phyloP scores from a whole-genome alignment of 2,888 invertebrate genomes.

The Chymomyza fuscimana region DNA sequence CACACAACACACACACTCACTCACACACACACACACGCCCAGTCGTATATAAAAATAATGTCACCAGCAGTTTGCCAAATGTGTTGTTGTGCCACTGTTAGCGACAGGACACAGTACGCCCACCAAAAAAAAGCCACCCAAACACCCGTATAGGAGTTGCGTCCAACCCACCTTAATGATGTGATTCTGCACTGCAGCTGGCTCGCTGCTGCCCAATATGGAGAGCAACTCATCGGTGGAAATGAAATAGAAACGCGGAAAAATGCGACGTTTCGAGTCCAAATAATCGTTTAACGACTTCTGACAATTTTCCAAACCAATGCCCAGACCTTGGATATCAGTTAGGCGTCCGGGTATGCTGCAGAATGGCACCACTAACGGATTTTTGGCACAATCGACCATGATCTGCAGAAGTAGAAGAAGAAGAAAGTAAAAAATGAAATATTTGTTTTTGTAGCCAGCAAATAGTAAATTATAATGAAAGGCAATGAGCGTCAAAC shows the following conservation, averaged over 20 bases:
- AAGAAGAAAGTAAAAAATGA: constrained; percentile 2
- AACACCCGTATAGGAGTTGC: constrained; percentile 9
- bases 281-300: constrained; percentile 95
- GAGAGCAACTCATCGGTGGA: constrained; percentile 95
- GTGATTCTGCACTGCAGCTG: constrained; percentile 92
- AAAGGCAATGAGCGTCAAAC: constrained; percentile 50
- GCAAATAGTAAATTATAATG: constrained; percentile 63
- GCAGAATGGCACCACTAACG: constrained; percentile 90
- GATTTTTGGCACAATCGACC: constrained; percentile 89
- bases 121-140: not conserved
- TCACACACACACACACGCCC: constrained; percentile 34
- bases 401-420: constrained; percentile 84
- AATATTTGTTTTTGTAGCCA: constrained; percentile 30
- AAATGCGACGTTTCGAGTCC: constrained; percentile 91
- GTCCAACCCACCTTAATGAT: constrained; percentile 88
- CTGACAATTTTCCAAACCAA: constrained; percentile 92
- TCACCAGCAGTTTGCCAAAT: constrained; percentile 72
- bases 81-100: constrained; percentile 65
- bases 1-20: constrained; percentile 17
- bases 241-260: constrained; percentile 95
- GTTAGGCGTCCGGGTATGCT: constrained; percentile 86
- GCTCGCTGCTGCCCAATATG: constrained; percentile 92
- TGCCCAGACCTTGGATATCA: constrained; percentile 87
- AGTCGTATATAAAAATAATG: constrained; percentile 69
- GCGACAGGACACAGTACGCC: constrained; percentile 3